Base-by-base conservation (phyloP, 2,888 invertebrate genomes). In the Venusia cambrica region DNA sequence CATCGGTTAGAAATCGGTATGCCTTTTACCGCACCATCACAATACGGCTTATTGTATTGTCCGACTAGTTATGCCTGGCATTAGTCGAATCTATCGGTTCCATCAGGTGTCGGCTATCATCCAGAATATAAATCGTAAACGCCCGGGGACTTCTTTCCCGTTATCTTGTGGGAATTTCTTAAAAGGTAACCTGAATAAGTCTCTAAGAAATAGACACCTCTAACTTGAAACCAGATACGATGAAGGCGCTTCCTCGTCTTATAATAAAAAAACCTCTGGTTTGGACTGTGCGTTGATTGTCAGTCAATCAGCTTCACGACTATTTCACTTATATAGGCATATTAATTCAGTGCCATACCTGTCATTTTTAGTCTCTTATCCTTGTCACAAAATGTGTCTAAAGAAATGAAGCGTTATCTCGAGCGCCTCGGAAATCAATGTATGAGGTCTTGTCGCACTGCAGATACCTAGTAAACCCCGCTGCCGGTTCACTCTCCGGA, bases 11-110 rank as follows among this genome's bases (percentile, higher is more conserved):
- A 74, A 81, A 78, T 54, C 60, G 56, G 57, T 67, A 57, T 71
- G 75, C 73, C 73, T 72, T 77, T 79, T 78, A 76, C 73, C 67
- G n/a, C n/a, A n/a, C n/a, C n/a, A n/a, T 77, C 68, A 71, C 68
- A 68, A 75, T 74, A 72, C 70, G 68, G 68, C 69, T 71, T 70
- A 73, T 76, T 76, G 72, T 73, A 78, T 79, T 77, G 77, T 81
- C 69, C 57, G 51, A 37, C 43, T 52, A 54, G 63, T 62, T 54
- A 63, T 54, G 67, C 51, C 60, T 58, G 62, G 72, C 71, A 74
- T 77, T 72, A 63, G 68, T 72, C 44, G 50, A 49, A 48, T 56
- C 48, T 52, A 51, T 56, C 37, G 51, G 45, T 47, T 43, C 41
- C 51, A 51, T 32, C 49, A 42, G 41, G 48, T 41, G 41, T 53